A percentile compares a stretch with the other conserved stretches of the same genome.
Conservation (phyloP, 2,797 vertebrate species). For the Clarias platycephalus region DNA sequence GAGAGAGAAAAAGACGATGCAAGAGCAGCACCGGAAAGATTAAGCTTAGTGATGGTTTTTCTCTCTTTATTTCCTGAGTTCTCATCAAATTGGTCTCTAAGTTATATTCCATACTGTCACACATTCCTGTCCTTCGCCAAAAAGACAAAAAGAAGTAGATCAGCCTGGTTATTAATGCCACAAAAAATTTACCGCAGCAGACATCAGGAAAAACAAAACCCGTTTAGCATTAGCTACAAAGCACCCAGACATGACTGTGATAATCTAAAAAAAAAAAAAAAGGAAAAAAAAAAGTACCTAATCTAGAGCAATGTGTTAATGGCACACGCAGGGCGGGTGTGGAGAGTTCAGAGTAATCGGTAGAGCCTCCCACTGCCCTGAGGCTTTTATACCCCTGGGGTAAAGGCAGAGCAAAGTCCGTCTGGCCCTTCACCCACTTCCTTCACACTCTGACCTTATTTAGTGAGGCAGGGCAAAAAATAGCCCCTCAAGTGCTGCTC, state of each 20-base stretch:
- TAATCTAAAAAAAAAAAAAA: conserved; percentile 38
- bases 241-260: conserved; percentile 30
- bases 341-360: conserved; percentile 67
- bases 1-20: conserved; percentile 1
- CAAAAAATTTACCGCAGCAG: not conserved
- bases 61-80: conserved; percentile 12
- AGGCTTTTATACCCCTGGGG: conserved; percentile 85
- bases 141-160: not conserved
- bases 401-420: conserved; percentile 71
- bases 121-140: conserved; percentile 41
- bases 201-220: conserved; percentile 37
- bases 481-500: conserved; percentile 84
- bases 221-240: conserved; percentile 42
- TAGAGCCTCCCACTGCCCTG: conserved; percentile 77
- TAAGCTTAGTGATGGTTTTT: not conserved
- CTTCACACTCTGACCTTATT: conserved; percentile 92
- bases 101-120: conserved; percentile 44
- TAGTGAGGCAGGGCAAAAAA: conserved; percentile 97
- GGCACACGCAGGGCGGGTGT: conserved; percentile 40
- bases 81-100: conserved; percentile 16
- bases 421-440: conserved; percentile 56
- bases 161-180: conserved; percentile 13
- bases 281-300: conserved; percentile 3
- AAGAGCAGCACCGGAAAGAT: not conserved
- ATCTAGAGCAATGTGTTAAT: conserved; percentile 36